Conservation (phyloP, 2,797 vertebrate genomes). For the Poeciliopsis infans region DNA sequence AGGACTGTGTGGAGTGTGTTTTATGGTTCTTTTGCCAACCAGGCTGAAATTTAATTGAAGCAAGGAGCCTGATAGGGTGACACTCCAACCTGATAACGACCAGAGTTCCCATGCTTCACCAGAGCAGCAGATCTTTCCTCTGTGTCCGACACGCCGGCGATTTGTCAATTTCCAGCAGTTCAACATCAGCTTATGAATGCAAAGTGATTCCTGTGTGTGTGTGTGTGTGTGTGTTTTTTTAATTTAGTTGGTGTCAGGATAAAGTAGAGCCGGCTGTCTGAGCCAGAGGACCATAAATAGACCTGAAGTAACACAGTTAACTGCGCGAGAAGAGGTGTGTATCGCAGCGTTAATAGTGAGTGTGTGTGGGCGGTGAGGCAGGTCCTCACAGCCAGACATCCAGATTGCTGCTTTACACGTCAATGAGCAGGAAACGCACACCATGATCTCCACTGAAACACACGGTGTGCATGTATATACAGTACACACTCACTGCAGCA, state of each 20-base stretch:
- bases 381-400: conserved; percentile 59
- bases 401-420: conserved; percentile 68
- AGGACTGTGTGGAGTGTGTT: neutral
- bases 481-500: neutral
- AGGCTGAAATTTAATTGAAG: conserved; percentile 9
- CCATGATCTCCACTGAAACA: conserved; percentile 34
- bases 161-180: conserved; percentile 10
- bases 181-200: conserved; percentile 12
- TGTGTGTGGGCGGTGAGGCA: conserved; percentile 36
- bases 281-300: conserved; percentile 48
- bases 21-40: conserved; percentile 8
- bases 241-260: conserved; percentile 18
- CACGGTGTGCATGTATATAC: neutral
- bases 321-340: conserved; percentile 39
- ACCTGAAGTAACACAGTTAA: conserved; percentile 39
- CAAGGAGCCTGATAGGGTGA: neutral
- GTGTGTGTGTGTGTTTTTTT: no score
- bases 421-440: conserved; percentile 53
- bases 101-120: conserved; percentile 1
- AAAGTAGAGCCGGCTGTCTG: conserved; percentile 29
- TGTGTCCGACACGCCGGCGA: conserved; percentile 19
- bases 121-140: conserved; percentile 2
- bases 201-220: conserved; percentile 6
- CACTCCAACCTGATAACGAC: neutral
- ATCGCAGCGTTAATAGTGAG: conserved; percentile 39